These are phyloP conservation scores for Lepisosteus oculatus DNA, from an alignment of 2,113 vertebrate genomes.

Conservation along the genomic window DNA sequence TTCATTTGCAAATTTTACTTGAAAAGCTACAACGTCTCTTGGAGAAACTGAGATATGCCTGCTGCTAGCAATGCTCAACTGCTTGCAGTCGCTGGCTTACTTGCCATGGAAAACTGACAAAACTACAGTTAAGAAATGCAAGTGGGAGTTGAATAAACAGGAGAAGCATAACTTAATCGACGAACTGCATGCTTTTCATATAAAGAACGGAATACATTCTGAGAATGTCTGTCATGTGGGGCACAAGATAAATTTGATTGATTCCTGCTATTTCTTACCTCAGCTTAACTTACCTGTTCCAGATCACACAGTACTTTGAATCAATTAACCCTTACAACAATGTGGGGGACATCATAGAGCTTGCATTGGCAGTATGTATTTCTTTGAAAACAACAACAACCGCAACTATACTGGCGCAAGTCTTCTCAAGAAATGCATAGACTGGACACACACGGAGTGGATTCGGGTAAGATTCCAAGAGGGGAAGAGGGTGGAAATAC, in stretches of 20 bases:
- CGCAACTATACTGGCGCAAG: background rate
- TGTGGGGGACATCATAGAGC: background rate
- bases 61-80: conserved; percentile 41
- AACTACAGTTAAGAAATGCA: conserved; percentile 40
- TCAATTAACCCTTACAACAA: conserved; percentile 9
- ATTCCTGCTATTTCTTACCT: conserved; percentile 26
- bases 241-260: conserved; percentile 13
- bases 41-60: background rate
- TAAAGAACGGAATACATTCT: conserved; percentile 12
- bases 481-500: conserved; percentile 45
- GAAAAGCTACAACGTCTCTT: background rate
- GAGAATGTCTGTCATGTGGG: conserved; percentile 15
- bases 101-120: conserved; percentile 39
- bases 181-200: conserved; percentile 51
- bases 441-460: conserved; percentile 68
- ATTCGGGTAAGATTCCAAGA: conserved; percentile 63
- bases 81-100: conserved; percentile 59
- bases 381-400: conserved; percentile 8
- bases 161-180: conserved; percentile 40
- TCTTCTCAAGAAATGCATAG: conserved; percentile 19
- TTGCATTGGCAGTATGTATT: background rate
- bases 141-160: conserved; percentile 34
- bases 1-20: no score
- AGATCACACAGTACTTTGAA: conserved; percentile 9
- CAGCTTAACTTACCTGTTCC: conserved; percentile 53